Conservation (phyloP, 2,797 vertebrate genomes). For the Rhabdomys pumilio region DNA sequence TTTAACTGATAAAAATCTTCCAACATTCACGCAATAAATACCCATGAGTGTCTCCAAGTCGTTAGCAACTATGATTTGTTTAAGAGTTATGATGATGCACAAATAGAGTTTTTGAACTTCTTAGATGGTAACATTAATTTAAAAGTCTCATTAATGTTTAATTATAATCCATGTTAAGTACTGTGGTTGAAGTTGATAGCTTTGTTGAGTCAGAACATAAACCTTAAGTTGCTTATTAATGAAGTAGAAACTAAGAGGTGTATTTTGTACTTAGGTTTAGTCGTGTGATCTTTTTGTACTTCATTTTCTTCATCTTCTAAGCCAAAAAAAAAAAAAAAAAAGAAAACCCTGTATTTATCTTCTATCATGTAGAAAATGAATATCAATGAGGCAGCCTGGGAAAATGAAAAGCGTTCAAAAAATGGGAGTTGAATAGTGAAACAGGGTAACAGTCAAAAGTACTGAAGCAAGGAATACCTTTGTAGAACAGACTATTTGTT, state of each 20-base stretch:
- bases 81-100: background rate
- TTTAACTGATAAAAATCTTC: slow-evolving; percentile 19
- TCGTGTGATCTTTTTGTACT: background rate
- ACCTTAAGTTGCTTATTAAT: slow-evolving; percentile 2
- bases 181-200: background rate
- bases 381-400: background rate
- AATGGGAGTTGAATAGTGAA: background rate
- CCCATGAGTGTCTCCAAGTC: background rate
- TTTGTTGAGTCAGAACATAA: background rate
- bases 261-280: slow-evolving; percentile 1
- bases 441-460: slow-evolving; percentile 22
- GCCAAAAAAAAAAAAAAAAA: background rate
- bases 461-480: background rate
- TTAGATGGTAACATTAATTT: slow-evolving; percentile 21
- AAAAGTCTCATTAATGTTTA: slow-evolving; percentile 45
- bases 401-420: slow-evolving; percentile 37
- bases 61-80: background rate
- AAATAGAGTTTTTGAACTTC: slow-evolving; percentile 25
- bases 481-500: slow-evolving; percentile 33
- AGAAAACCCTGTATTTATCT: slow-evolving; percentile 52
- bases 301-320: slow-evolving; percentile 51
- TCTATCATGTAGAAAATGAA: slow-evolving; percentile 32
- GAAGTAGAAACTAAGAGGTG: background rate
- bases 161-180: background rate
- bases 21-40: background rate